Evolutionary conservation across 2,797 vertebrate species (phyloP), one percentile per base, ranked within the genome.

Genomic region (Gouania willdenowi): DNA sequence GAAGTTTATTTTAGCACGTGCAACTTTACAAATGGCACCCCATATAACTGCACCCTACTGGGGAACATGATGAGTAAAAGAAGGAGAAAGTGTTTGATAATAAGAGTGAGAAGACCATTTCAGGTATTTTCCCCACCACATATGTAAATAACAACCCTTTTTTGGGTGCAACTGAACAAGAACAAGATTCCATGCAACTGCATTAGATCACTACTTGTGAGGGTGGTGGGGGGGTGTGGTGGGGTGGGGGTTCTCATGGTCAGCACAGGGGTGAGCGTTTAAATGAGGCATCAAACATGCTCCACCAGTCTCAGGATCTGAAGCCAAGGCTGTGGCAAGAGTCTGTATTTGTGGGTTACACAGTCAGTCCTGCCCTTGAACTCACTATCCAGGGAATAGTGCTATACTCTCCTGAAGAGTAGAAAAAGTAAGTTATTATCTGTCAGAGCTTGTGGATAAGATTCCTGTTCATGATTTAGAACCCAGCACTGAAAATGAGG

Each of bases 351-450:
- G 78, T 41, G 66, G 73, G 81, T 84, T 78, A 67, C 51, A 41
- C 66, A 83, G 86, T 81, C 66, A 83, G 86, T 81, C 87, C 83
- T 79, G 84, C 82, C 87, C 88, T 89, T 89, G 88, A 91, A 89
- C 87, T 77, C 61, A 8, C 68, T 79, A 84, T 60, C 86, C 66
- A 62, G 76, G 85, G 85, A 84, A 86, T 83, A 85, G 65, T 77
- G 79, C 83, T 81, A 75, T 87, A 87, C 82, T 83, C 84, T 85
- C 70, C 82, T 77, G 69, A 81, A 87, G 88, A 85, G 79, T 81
- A 68, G 80, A 79, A 71, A 77, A 77, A 74, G 48, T 71, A 86
- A 85, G 77, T 78, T 78, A 81, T 83, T 85, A 83, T 84, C 80
- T 79, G 77, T 73, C 72, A 64, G 57, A 72, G 80, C 59, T 74